Percentiles rank a stretch among this genome's conserved stretches.
Evolutionary conservation across 2,888 invertebrate species (phyloP).

Genomic region (Chrysolina haemoptera): DNA sequence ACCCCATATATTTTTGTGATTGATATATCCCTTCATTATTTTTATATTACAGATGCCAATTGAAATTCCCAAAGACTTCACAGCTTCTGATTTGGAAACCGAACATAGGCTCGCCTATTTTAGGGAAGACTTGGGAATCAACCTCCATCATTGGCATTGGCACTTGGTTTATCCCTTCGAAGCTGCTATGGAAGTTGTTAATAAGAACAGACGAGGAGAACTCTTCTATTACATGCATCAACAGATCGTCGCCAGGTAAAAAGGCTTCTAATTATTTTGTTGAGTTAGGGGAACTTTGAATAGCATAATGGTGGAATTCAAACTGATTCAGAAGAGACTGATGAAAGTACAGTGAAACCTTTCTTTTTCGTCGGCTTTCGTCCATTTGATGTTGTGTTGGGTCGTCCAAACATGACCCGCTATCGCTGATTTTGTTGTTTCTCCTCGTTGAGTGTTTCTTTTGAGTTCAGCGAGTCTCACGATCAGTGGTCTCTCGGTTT

Average conservation of each 20-base stretch:
- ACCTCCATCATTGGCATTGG: conserved; percentile 95
- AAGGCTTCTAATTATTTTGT: no score
- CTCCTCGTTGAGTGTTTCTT: no score
- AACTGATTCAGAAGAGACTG: no score
- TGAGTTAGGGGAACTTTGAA: no score
- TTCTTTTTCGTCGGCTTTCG: no score
- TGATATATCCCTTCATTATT: background rate
- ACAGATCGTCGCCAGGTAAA: conserved; percentile 79
- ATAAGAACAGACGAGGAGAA: conserved; percentile 85
- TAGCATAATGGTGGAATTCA: no score
- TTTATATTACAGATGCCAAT: conserved; percentile 74
- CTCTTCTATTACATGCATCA: conserved; percentile 87
- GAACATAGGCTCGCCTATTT: conserved; percentile 89
- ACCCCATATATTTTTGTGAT: background rate
- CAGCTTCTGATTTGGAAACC: conserved; percentile 81
- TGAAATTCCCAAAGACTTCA: conserved; percentile 81
- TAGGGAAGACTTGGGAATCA: conserved; percentile 88
- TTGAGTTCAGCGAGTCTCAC: no score
- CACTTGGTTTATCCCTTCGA: conserved; percentile 89
- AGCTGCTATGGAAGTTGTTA: conserved; percentile 75
- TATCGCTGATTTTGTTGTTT: no score
- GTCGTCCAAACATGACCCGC: no score
- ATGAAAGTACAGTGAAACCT: no score
- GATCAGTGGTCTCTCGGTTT: no score
- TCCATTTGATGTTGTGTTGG: no score